Percentiles rank a stretch among this genome's conserved stretches.
These are phyloP conservation scores for Troides oblongomaculatus DNA, from an alignment of 2,888 invertebrate genomes.

Conservation along the genomic window DNA sequence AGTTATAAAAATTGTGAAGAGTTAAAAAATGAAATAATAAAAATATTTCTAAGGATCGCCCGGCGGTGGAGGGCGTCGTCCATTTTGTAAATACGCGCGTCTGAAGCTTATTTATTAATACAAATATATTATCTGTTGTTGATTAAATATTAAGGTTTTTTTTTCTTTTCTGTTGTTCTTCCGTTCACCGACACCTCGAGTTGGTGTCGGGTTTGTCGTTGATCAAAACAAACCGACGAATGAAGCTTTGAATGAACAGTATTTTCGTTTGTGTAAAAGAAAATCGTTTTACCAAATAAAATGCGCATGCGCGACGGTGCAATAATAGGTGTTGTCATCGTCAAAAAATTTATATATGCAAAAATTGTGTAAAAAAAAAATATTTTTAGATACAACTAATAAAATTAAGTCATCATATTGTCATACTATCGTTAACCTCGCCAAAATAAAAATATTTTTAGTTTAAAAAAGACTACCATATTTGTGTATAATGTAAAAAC, in stretches of 20 bases:
- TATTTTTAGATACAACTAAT: background rate
- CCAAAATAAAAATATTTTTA: background rate
- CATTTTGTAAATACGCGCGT: constrained; percentile 28
- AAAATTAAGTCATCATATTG: background rate
- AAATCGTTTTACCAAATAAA: background rate
- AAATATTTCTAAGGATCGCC: constrained; percentile 27
- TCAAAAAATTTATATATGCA: background rate
- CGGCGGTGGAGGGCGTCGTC: background rate
- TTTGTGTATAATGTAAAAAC: too few species aligned
- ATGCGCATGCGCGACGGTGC: background rate
- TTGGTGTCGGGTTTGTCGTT: background rate
- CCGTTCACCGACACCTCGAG: background rate
- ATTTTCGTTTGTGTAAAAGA: background rate
- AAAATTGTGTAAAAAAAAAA: background rate
- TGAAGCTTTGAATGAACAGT: background rate
- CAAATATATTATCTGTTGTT: constrained; percentile 30
- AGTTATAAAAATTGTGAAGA: constrained; percentile 20
- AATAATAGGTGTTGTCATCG: background rate
- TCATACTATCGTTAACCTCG: background rate
- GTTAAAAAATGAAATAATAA: constrained; percentile 19
- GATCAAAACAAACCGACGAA: background rate
- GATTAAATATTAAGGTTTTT: constrained; percentile 26
- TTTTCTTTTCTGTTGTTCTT: background rate
- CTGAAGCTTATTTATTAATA: constrained; percentile 30
- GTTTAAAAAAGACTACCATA: background rate